Base-by-base conservation (phyloP, 2,888 invertebrate species). In the Thecocarcelia acutangulata region DNA sequence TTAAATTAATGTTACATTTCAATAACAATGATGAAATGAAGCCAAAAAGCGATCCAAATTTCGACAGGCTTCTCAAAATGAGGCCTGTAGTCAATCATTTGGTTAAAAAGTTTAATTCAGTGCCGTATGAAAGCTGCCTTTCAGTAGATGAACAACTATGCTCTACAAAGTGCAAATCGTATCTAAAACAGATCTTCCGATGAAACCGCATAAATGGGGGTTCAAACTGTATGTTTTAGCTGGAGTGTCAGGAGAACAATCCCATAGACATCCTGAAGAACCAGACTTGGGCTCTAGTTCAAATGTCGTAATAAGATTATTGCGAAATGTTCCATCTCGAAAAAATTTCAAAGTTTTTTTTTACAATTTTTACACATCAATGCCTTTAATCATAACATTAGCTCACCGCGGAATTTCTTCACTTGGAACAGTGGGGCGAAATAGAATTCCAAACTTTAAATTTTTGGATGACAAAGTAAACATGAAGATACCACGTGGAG, bases 101-200 rank as follows among this genome's bases (percentile, higher is more conserved):
- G 28, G 19, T 50, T 59, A 40, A 75, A 28, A 59, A 68, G 8
- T 61, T 56, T 42, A 58, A 48, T 28, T 59, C 75, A 28, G 44
- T 58, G 1, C 50, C 75, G 9, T 58, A 56, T 58, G 56, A 59
- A 75, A 66, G 42, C 17, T 66, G 48, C 40, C 75, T 66, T 58
- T 75, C 74, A 8, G 46, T 75, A 33, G 48, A 63, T 24, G 63
- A 73, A 17, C 72, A 64, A 50, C 24, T 73, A 40, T 73, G 78
- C 6, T 78, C 64, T 6, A 64, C 78, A 63, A 78, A 72, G 72
- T 63, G 54, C 12, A 63, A 58, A 15, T 64, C 61, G n/a, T 72
- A 72, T 58, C 40, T 70, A 12, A 70, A 77, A 42, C 21, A n/a
- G n/a, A n/a, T n/a, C n/a, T n/a, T n/a, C n/a, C n/a, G n/a, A n/a